phyloP scores from a whole-genome alignment of 1,140 invertebrate species.

The Drosophila persimilis region DNA sequence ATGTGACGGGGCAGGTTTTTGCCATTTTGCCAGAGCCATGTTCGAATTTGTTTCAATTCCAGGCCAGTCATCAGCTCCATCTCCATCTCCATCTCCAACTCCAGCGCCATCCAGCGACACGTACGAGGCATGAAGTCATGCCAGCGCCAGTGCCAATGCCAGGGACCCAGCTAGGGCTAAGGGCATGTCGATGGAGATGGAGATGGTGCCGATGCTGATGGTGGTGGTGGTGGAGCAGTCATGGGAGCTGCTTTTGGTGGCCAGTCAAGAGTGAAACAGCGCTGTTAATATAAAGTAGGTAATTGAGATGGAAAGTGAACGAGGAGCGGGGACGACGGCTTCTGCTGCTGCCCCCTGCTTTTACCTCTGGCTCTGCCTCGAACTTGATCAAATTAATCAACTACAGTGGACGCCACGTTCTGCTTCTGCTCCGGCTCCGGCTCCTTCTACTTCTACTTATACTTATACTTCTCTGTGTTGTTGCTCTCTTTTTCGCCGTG shows the following conservation, averaged over 20 bases:
- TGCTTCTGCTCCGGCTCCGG: too few relatives aligned
- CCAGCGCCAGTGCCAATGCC: slow-evolving; percentile 1
- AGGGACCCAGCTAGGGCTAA: too few relatives aligned
- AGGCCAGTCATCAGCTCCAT: slow-evolving; percentile 3
- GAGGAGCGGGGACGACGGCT: too few relatives aligned
- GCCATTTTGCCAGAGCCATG: slow-evolving; percentile 57
- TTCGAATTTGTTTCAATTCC: slow-evolving; percentile 80
- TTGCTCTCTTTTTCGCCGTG: slow-evolving; percentile 28
- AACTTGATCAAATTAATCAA: slow-evolving; percentile 80
- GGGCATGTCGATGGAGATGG: neutral
- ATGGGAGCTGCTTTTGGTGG: slow-evolving; percentile 24
- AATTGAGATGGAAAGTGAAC: slow-evolving; percentile 56
- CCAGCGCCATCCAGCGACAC: slow-evolving; percentile 45
- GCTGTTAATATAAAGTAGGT: slow-evolving; percentile 75
- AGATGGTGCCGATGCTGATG: neutral
- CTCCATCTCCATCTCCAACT: too few relatives aligned
- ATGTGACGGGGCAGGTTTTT: slow-evolving; percentile 50
- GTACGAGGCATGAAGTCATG: slow-evolving; percentile 77
- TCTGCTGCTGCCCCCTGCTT: too few relatives aligned
- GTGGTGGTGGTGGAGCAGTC: neutral
- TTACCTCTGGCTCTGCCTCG: slow-evolving; percentile 2
- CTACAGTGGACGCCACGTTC: slow-evolving; percentile 55
- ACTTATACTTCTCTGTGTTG: neutral
- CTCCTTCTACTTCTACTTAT: too few relatives aligned
- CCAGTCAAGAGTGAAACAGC: slow-evolving; percentile 55